Base-by-base conservation (phyloP, 2,113 vertebrate species). In the Heterotis niloticus region DNA sequence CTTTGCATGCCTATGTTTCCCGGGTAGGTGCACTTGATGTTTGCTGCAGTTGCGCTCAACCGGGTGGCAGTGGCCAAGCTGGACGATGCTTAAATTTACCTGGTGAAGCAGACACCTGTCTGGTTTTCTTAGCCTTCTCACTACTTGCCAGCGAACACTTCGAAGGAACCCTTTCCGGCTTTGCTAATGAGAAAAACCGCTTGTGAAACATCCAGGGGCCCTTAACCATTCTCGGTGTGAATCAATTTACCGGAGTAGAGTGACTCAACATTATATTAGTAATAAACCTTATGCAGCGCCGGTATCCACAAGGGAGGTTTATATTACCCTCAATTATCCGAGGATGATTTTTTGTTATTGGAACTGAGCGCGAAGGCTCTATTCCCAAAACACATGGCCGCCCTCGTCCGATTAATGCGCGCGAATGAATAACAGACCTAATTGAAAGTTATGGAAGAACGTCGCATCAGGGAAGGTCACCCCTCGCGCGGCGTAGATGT, bases 401-500 rank as follows among this genome's bases (percentile, higher is more conserved):
- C 77, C 11, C 16, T 10, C 28, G 44, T 62, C 52, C 57, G 10
- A 29, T 29, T 18, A 78, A 10, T 2, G 24, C 14, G 56, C 62
- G 20, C 44, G 56, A 73, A 64, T 64, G 16, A 79, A 64, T 79
- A 62, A 73, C 17, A 72, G 5, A 18, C 64, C 5, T 16, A 64
- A 64, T 13, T n/a, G 26, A 76, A 57, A 34, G 75, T 18, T n/a
- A 2, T 7, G 18, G 18, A 59, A 12, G 54, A 64, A 23, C 17
- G 57, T 20, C 23, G 20, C 14, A n/a, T 56, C 51, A 16, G 78
- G 9, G 20, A 59, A 56, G 23, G n/a, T 64, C 68, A 44, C 34
- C 28, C 34, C 23, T 62, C 74, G 12, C 56, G 80, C 82, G 76
- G 28, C 59, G 34, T 83, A 81, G 24, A 28, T 73, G 11, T 57